Evolutionary conservation across 2,888 invertebrate species (phyloP), one percentile per base, ranked within the genome.

Genomic region (Cryptosula pallasiana): DNA sequence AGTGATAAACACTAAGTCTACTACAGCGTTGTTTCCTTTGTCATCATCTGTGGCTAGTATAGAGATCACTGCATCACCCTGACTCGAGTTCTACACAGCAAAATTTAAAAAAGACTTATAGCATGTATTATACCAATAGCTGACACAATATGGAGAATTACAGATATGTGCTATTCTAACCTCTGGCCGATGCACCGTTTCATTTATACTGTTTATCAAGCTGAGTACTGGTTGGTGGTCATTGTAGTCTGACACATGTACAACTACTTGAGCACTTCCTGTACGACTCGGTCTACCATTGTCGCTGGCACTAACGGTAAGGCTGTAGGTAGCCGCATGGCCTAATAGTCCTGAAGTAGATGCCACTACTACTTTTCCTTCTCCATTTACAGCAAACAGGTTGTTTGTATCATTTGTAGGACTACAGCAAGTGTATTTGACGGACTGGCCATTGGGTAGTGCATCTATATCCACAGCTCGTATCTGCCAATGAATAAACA

Each of bases 401-500:
- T n/a, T n/a, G 3, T 25, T 27, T 9, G 63, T 63, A 32, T 63
- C 63, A 63, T 63, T 63, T 9, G 5, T 34, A 5, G 63, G 63
- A 13, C 32, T 27, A 27, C 63, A 63, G 32, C 63, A 63, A 32
- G 5, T 63, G 32, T 63, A 63, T 3, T 13, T 32, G 3, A 63
- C 63, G 9, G 3, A 9, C 13, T 27, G 25, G 32, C 63, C 63
- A 63, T 63, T 63, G 13, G 63, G 63, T 9, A 32, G 13, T 13
- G 63, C 27, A 63, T 63, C 63, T 3, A 63, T 63, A 32, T 63
- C 63, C n/a, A 34, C 34, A n/a, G 63, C 63, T 32, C 32, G 5
- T 2, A 63, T 32, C 63, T 63, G 45, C 20, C n/a, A n/a, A n/a
- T n/a, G n/a, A n/a, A n/a, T n/a, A n/a, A n/a, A 13, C 20, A 45